phyloP scores from a whole-genome alignment of 1,140 invertebrate species.

The Drosophila orosa region DNA sequence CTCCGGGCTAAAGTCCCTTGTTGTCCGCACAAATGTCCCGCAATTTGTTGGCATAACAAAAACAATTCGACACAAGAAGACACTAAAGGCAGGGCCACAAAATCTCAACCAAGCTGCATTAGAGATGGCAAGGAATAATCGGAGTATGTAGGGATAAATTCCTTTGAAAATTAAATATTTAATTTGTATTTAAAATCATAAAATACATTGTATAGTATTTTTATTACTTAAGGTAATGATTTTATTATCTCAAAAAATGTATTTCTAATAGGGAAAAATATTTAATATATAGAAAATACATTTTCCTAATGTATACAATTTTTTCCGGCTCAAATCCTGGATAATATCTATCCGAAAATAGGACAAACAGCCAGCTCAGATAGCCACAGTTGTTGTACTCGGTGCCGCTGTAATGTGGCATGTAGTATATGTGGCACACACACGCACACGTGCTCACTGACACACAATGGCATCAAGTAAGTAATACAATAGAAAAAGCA shows the following conservation, averaged over 20 bases:
- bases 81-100: slow-evolving; percentile 60
- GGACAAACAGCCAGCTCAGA: not conserved
- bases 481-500: slow-evolving; percentile 76
- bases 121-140: not conserved
- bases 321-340: no score
- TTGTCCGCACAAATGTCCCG: slow-evolving; percentile 52
- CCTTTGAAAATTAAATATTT: not conserved
- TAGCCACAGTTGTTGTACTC: slow-evolving; percentile 36
- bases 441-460: slow-evolving; percentile 27
- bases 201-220: not conserved
- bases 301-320: not conserved
- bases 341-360: not conserved
- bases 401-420: slow-evolving; percentile 65
- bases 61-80: slow-evolving; percentile 69
- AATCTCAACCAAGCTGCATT: slow-evolving; percentile 29
- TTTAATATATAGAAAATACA: not conserved
- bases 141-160: no score
- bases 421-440: slow-evolving; percentile 38
- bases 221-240: not conserved
- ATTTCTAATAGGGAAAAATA: not conserved
- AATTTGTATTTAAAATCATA: not conserved
- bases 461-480: slow-evolving; percentile 51
- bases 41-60: slow-evolving; percentile 54
- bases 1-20: slow-evolving; percentile 44
- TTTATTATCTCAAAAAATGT: not conserved